Evolutionary conservation across 2,888 invertebrate species (phyloP), one percentile per base, ranked within the genome.

Genomic region (Philonicus albiceps): DNA sequence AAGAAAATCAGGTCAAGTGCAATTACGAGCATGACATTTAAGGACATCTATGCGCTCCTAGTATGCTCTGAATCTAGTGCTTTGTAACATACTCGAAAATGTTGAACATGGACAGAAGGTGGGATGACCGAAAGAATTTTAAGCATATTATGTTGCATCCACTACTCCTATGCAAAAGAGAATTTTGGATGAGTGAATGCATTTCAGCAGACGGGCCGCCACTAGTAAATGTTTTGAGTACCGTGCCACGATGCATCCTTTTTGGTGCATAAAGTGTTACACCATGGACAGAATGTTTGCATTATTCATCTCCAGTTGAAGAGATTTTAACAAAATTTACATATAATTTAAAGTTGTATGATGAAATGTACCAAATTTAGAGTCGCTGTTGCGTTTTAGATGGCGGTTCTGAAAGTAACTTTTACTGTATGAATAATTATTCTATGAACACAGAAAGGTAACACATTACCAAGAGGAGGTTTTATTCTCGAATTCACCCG

Each of bases 1-100:
- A 76, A 76, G 40, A 76, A 76, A 76, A 76, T 76, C 76, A 37
- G 76, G 76, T 76, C 76, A 76, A 76, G 40, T 40, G 37, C 76
- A 76, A 76, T 76, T 76, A 40, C 8, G 76, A 40, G 19, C 22
- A 22, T 40, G 34, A 76, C 76, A 76, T 74, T 31, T 31, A 74
- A 64, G 22, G 64, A 64, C 64, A 64, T 22, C n/a, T 27, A 64
- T 64, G 40, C 27, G n/a, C 37, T 2, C 19, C 37, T 37, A 22
- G 19, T 40, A 13, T 76, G 7, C 40, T 37, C n/a, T 19, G 40
- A 19, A 13, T 8, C 76, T 40, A 40, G 37, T 16, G 27, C 64
- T 22, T 8, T 75, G 40, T 19, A 22, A 37, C 22, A 64, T 76
- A n/a, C n/a, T n/a, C n/a, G n/a, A n/a, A 22, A 37, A 40, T 49